Evolutionary conservation across 2,888 invertebrate species (phyloP).

Genomic region (Helicoverpa assulta): DNA sequence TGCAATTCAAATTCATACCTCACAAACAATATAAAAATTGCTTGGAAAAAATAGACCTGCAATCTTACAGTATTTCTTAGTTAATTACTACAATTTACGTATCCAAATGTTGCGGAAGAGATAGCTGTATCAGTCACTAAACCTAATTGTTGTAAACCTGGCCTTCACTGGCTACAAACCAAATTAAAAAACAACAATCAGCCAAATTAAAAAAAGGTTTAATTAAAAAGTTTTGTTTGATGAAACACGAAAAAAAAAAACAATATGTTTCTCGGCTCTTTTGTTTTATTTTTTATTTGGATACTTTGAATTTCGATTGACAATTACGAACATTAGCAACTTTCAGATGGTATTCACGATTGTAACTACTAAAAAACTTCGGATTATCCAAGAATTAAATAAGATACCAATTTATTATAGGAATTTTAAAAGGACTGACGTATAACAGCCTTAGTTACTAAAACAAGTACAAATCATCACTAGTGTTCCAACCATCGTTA

Average conservation of each 20-base stretch:
- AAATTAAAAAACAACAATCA: background rate
- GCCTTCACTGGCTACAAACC: background rate
- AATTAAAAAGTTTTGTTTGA: conserved; percentile 5
- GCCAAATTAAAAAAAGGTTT: background rate
- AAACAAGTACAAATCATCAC: conserved; percentile 9
- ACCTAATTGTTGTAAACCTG: background rate
- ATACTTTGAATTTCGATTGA: background rate
- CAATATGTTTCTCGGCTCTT: background rate
- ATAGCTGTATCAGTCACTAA: conserved; percentile 3
- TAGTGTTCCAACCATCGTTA: conserved; percentile 35
- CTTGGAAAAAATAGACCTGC: background rate
- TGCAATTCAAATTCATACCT: too few relatives aligned
- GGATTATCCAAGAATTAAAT: too few relatives aligned
- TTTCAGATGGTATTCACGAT: too few relatives aligned
- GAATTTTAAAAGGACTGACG: too few relatives aligned
- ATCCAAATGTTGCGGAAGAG: conserved; percentile 16
- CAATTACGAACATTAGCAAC: background rate
- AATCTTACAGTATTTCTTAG: background rate
- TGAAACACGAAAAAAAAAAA: background rate
- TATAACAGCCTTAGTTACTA: background rate
- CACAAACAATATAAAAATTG: background rate
- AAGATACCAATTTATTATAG: too few relatives aligned
- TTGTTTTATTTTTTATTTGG: background rate
- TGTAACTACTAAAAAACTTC: background rate
- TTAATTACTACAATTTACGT: conserved; percentile 4